Evolutionary conservation across 1,140 invertebrate species (phyloP).

Genomic region (Wiebesia pumilae): DNA sequence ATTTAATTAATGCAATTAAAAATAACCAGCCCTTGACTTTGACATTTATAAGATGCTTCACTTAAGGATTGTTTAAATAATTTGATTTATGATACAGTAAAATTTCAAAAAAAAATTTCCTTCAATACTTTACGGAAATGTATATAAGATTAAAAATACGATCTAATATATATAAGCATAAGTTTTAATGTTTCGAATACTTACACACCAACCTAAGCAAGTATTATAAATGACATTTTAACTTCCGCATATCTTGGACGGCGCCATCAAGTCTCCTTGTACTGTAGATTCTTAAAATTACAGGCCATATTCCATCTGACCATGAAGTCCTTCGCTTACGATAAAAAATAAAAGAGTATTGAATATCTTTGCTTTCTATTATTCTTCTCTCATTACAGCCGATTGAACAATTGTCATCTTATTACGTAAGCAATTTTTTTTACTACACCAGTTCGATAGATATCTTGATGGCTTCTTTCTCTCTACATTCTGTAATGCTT

Average conservation of each 20-base stretch:
- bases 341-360: not conserved
- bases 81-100: too few relatives aligned
- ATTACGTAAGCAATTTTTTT: not conserved
- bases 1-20: too few relatives aligned
- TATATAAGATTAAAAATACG: too few relatives aligned
- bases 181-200: not conserved
- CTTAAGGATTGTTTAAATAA: too few relatives aligned
- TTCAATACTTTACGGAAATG: too few relatives aligned
- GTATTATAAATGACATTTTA: not conserved
- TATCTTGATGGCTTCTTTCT: not conserved
- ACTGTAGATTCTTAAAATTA: constrained; percentile 25
- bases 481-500: not conserved
- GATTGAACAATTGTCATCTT: not conserved
- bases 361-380: not conserved
- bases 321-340: not conserved
- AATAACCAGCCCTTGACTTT: too few relatives aligned
- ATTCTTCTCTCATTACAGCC: not conserved
- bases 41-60: too few relatives aligned
- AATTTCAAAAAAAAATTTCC: too few relatives aligned
- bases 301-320: not conserved
- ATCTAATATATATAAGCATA: not conserved
- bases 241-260: constrained; percentile 31
- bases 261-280: constrained; percentile 10
- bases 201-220: not conserved
- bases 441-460: not conserved